Base-by-base conservation (phyloP, 2,113 vertebrate species). In the Hemichromis elongatus region DNA sequence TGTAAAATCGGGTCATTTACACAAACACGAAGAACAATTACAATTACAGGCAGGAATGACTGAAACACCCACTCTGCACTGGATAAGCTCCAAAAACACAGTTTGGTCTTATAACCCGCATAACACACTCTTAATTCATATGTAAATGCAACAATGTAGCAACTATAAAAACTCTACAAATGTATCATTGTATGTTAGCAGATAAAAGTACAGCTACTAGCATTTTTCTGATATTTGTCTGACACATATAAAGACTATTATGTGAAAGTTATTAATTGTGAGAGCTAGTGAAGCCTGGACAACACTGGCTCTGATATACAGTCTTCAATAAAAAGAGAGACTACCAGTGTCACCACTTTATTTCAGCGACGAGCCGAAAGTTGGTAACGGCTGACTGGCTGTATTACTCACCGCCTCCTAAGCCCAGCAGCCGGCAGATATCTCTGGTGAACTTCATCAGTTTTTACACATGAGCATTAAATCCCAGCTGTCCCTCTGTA, bases 381-480 rank as follows among this genome's bases (percentile, higher is more conserved):
- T 82, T 75, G 82, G 40, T 19, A 13, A 2, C 26, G 68, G 73
- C 19, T 26, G 33, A 6, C 28, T 9, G 77, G 13, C 55, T 21
- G 19, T 3, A 12, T 14, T 2, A 91, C 93, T 92, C 85, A 94
- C 93, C 91, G 82, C 83, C 81, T 81, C 89, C 86, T 9, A 93
- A 84, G 19, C 93, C 92, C 4, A 94, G 83, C 33, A 93, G 53
- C 85, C 93, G 61, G 83, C 89, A 88, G 40, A 92, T 57, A 54
- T 92, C 90, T 80, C 84, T 80, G 90, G 93, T 88, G 68, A 93
- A 89, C 89, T 91, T 92, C 90, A 93, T 94, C 42, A 14, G 80
- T 14, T 77, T 78, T 73, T 16, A 47, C 80, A 21, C 40, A 73
- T 73, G 40, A 2, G 11, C 16, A 13, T 75, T 30, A 50, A 52